A percentile compares a stretch with the other conserved stretches of the same genome.
Conservation (phyloP, 2,113 vertebrate genomes). For the Hemichromis elongatus region DNA sequence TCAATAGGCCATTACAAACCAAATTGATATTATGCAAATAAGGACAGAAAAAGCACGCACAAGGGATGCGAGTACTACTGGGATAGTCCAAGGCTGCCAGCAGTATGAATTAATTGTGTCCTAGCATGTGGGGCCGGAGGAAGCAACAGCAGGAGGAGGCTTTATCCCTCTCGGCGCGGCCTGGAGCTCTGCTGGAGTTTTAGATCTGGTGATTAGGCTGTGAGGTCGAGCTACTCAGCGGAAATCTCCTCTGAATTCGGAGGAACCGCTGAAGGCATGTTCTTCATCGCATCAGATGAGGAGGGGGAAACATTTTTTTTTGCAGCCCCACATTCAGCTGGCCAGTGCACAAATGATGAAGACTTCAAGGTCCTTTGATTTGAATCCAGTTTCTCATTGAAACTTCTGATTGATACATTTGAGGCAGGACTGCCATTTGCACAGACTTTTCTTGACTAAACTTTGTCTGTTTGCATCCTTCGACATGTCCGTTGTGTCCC, state of each 20-base stretch:
- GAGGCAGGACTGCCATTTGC: neutral
- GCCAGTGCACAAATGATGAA: conserved; percentile 16
- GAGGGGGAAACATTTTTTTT: rapidly evolving
- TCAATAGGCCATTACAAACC: conserved; percentile 41
- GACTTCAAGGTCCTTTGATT: conserved; percentile 23
- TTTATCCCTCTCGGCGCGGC: conserved; percentile 38
- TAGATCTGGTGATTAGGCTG: conserved; percentile 63
- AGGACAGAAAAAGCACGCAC: conserved; percentile 20
- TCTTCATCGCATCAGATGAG: conserved; percentile 27
- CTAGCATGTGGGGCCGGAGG: conserved; percentile 46
- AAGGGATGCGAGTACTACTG: conserved; percentile 29
- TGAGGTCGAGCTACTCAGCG: conserved; percentile 40
- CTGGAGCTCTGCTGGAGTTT: conserved; percentile 48
- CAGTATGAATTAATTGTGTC: conserved; percentile 61
- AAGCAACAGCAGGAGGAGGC: conserved; percentile 30
- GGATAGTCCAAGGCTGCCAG: conserved; percentile 48
- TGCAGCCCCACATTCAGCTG: conserved; percentile 13
- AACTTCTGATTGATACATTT: neutral
- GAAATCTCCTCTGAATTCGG: conserved; percentile 52
- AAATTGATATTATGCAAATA: conserved; percentile 67
- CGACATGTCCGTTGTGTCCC: neutral
- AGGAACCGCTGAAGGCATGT: conserved; percentile 57
- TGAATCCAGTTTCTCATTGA: conserved; percentile 13
- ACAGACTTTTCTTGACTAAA: neutral
- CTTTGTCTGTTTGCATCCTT: neutral